Evolutionary conservation across 2,113 vertebrate species (phyloP), one percentile per base, ranked within the genome.

Genomic region (Taxidea taxus): DNA sequence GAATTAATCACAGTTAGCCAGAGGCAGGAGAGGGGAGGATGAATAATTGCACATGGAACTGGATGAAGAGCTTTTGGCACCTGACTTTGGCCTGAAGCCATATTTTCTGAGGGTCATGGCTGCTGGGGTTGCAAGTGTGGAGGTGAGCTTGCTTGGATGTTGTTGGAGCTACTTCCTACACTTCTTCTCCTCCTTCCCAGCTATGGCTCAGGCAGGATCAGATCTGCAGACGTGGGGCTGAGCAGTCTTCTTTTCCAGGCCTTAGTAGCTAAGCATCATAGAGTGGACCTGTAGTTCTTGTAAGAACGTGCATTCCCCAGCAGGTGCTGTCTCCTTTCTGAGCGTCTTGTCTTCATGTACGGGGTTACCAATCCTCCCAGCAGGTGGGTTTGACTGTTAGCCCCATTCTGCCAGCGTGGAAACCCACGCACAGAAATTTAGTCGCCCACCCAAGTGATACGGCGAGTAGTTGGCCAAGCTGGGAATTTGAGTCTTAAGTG

Each of bases 1-100:
- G 97, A 98, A 98, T 98, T 98, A 96, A 98, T 98, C 98, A 97
- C 60, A 39, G 84, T 94, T 95, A 98, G 95, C 93, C 91, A 75
- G 93, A 47, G 85, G 85, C 97, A 82, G 34, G 20, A 91, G 51
- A 95, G 49, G 12, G 51, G 84, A n/a, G 62, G 29, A 88, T 70
- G 95, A 86, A 47, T 95, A 94, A 87, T 68, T 93, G 83, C 92
- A 37, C 1, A 16, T 11, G 62, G 39, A 81, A 96, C 83, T 78
- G 94, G 83, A 49, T 64, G 56, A 21, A 93, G 98, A 93, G 44
- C 83, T 95, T 70, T 62, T 12, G 56, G 87, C 74, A 75, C 62
- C 75, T 81, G 94, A 80, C 62, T 90, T 81, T 75, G 83, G 62
- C 89, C 91, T 1, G 31, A 64, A 87, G 92, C 84, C 78, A 1